These are phyloP conservation scores for Mionectes macconnelli DNA, from an alignment of 2,113 vertebrate species.

Conservation along the genomic window DNA sequence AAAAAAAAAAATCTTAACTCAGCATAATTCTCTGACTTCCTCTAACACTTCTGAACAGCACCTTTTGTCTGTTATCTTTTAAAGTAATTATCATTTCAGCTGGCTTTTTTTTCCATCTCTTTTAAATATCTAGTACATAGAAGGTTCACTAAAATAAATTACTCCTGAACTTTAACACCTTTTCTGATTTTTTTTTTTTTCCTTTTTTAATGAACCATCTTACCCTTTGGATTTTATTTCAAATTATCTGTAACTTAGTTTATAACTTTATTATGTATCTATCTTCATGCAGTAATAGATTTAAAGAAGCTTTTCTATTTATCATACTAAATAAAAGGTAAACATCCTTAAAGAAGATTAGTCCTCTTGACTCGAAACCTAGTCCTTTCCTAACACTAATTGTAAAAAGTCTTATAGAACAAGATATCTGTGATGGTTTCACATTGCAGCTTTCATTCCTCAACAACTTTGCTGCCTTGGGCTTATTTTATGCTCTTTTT, in stretches of 20 bases:
- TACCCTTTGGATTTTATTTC: neutral
- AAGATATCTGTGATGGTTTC: neutral
- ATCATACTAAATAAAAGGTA: neutral
- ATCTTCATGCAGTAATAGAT: neutral
- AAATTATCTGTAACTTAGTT: neutral
- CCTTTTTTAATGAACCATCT: neutral
- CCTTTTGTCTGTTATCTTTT: conserved; percentile 34
- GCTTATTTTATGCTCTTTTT: neutral
- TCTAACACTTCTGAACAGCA: neutral
- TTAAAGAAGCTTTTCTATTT: neutral
- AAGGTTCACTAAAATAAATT: neutral
- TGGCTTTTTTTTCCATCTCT: neutral
- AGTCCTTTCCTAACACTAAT: neutral
- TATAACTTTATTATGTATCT: neutral
- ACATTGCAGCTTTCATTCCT: neutral
- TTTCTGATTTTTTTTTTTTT: neutral
- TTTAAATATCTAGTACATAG: neutral
- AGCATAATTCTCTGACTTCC: conserved; percentile 24
- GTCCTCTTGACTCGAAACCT: neutral
- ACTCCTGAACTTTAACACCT: neutral
- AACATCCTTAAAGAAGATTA: neutral
- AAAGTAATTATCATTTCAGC: conserved; percentile 46
- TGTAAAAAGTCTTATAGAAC: neutral
- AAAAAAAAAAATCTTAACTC: conserved; percentile 13
- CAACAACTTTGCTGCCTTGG: neutral